A percentile compares a stretch with the other conserved stretches of the same genome.
Conservation (phyloP, 1,140 invertebrate genomes). For the Thaumatotibia leucotreta region DNA sequence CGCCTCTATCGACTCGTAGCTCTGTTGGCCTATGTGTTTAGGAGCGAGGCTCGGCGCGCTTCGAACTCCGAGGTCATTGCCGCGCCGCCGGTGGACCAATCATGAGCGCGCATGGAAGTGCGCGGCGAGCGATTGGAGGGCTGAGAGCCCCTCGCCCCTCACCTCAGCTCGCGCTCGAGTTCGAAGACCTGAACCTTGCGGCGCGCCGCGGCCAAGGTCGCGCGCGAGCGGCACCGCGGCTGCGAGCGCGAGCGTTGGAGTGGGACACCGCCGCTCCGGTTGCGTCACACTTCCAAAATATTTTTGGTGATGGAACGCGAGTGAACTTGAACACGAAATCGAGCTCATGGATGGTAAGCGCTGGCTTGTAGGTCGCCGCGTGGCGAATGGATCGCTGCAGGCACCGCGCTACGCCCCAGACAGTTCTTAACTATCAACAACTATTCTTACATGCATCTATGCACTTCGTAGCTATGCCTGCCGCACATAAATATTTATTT, state of each 20-base stretch:
- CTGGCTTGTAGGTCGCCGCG: constrained; percentile 64
- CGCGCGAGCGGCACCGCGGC: constrained; percentile 63
- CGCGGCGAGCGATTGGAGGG: constrained; percentile 65
- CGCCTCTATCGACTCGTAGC: constrained; percentile 52
- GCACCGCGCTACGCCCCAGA: constrained; percentile 22
- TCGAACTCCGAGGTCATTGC: constrained; percentile 78
- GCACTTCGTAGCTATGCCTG: neutral
- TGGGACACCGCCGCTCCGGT: constrained; percentile 60
- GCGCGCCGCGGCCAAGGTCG: constrained; percentile 75
- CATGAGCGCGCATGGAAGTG: constrained; percentile 51
- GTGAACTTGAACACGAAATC: constrained; percentile 74
- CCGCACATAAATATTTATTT: no score
- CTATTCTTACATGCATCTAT: no score
- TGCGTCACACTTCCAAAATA: constrained; percentile 75
- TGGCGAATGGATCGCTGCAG: constrained; percentile 68
- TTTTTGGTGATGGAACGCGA: constrained; percentile 75
- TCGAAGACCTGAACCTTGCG: constrained; percentile 77
- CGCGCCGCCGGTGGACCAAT: constrained; percentile 69
- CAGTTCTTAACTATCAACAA: neutral
- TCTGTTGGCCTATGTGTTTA: constrained; percentile 54
- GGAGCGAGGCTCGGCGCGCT: constrained; percentile 71
- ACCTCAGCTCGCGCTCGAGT: constrained; percentile 54
- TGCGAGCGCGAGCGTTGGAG: constrained; percentile 48
- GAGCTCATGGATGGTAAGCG: constrained; percentile 65
- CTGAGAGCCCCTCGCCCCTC: constrained; percentile 43